These are phyloP conservation scores for Yasuhikotakia modesta DNA, from an alignment of 2,797 vertebrate genomes.

Conservation along the genomic window DNA sequence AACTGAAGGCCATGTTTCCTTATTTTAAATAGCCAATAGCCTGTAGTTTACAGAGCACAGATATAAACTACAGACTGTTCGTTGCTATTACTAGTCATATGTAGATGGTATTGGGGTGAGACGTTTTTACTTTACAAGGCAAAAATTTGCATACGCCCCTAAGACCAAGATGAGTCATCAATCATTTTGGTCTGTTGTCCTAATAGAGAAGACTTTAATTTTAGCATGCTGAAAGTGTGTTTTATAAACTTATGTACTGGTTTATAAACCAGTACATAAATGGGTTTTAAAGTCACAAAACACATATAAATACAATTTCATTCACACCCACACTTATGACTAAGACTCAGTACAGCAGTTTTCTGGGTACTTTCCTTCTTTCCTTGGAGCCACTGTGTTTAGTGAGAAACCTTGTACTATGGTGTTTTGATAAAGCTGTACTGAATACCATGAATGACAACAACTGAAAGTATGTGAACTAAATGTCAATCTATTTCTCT, in stretches of 20 bases:
- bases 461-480: constrained; percentile 29
- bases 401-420: constrained; percentile 23
- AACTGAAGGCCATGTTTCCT: background rate
- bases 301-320: background rate
- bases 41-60: no score
- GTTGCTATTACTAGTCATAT: background rate
- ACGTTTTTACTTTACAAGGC: background rate
- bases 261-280: background rate
- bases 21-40: no score
- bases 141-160: background rate
- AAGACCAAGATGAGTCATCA: background rate
- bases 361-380: constrained; percentile 20
- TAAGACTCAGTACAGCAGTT: background rate
- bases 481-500: constrained; percentile 50
- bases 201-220: background rate
- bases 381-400: constrained; percentile 9
- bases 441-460: constrained; percentile 32
- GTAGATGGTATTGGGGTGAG: background rate
- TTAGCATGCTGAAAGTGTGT: background rate
- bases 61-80: no score
- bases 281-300: no score
- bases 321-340: constrained; percentile 4
- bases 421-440: constrained; percentile 10
- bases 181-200: background rate
- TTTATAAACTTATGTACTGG: background rate